Percentiles rank a stretch among this genome's conserved stretches.
Evolutionary conservation across 2,113 vertebrate genomes (phyloP).

Genomic region (Megaceryle torquata): DNA sequence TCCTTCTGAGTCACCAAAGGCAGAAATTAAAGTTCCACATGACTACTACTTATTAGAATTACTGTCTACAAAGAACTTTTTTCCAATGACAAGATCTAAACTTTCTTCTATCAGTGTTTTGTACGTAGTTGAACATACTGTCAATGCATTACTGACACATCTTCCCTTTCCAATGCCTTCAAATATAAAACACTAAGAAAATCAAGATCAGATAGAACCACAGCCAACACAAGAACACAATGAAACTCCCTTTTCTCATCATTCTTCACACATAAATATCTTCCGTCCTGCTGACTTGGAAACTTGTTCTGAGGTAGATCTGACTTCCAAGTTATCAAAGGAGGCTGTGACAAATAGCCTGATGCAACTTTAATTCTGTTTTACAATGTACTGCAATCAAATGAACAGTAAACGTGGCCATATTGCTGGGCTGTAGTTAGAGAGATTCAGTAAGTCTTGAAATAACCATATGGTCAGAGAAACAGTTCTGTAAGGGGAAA

Average conservation of each 20-base stretch:
- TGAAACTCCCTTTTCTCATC: background rate
- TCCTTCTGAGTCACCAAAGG: background rate
- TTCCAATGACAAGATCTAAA: background rate
- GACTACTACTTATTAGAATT: background rate
- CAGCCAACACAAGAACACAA: background rate
- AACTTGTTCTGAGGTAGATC: conserved; percentile 18
- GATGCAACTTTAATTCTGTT: conserved; percentile 12
- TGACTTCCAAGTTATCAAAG: conserved; percentile 19
- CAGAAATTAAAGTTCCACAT: background rate
- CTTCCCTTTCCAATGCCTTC: background rate
- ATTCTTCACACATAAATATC: background rate
- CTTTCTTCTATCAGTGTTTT: background rate
- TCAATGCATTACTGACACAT: background rate
- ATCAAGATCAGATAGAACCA: conserved; percentile 13
- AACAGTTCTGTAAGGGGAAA: background rate
- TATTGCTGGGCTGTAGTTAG: background rate
- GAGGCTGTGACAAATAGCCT: background rate
- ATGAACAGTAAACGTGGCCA: background rate
- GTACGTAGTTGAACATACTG: background rate
- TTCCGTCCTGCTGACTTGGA: conserved; percentile 16
- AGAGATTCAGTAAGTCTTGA: background rate
- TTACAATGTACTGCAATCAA: background rate
- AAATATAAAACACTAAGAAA: conserved; percentile 10
- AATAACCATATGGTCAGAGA: background rate
- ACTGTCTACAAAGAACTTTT: background rate